These are phyloP conservation scores for Liopterus haemorrhoidalis DNA, from an alignment of 2,888 invertebrate genomes.

Conservation along the genomic window DNA sequence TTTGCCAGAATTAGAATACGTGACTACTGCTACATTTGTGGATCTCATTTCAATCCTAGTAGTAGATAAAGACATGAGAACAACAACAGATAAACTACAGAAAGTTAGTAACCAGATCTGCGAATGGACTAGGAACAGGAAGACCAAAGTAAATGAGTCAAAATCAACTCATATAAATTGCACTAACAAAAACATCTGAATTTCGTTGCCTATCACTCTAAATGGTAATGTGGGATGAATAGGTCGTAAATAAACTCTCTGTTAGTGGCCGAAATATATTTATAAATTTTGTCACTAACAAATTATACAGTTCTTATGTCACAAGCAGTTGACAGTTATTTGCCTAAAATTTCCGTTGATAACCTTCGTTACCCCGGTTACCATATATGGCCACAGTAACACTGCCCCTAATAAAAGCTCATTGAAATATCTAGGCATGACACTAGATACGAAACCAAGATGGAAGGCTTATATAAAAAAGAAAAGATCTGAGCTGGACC, in stretches of 20 bases:
- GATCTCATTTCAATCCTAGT: slow-evolving; percentile 25
- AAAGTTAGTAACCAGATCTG: slow-evolving; percentile 17
- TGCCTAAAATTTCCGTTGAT: too few relatives aligned
- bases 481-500: slow-evolving; percentile 24
- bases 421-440: too few relatives aligned
- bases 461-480: slow-evolving; percentile 28
- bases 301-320: too few relatives aligned
- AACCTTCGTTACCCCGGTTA: too few relatives aligned
- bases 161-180: slow-evolving; percentile 33
- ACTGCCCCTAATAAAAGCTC: slow-evolving; percentile 21
- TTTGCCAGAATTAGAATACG: slow-evolving; percentile 13
- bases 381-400: too few relatives aligned
- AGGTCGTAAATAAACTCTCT: too few relatives aligned
- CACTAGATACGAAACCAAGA: slow-evolving; percentile 21
- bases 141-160: slow-evolving; percentile 27
- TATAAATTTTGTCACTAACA: too few relatives aligned
- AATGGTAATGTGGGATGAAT: slow-evolving; percentile 20
- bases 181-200: slow-evolving; percentile 24
- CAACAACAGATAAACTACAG: slow-evolving; percentile 18
- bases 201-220: slow-evolving; percentile 18
- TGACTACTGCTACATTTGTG: slow-evolving; percentile 24
- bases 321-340: too few relatives aligned
- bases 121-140: slow-evolving; percentile 29
- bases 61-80: slow-evolving; percentile 8
- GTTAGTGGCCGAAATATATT: too few relatives aligned